phyloP scores from a whole-genome alignment of 2,888 invertebrate genomes.

The Sesia bembeciformis region DNA sequence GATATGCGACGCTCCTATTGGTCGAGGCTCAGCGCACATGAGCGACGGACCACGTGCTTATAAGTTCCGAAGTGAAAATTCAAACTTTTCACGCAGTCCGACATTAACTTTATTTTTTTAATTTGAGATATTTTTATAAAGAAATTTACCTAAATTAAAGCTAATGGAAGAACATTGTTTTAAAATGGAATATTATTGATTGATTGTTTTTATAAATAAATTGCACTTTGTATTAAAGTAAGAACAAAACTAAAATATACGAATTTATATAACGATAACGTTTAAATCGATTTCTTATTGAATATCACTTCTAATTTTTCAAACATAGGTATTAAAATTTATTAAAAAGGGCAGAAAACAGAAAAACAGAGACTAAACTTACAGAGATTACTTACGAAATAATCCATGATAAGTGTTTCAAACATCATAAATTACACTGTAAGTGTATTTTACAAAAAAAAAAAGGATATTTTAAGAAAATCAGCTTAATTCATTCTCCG shows the following conservation, averaged over 20 bases:
- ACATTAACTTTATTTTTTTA: neutral
- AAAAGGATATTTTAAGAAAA: neutral
- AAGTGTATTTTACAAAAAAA: neutral
- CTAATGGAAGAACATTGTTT: too few species aligned
- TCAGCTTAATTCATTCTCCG: too few species aligned
- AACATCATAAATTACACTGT: neutral
- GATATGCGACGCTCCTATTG: conserved; percentile 59
- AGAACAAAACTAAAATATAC: too few species aligned
- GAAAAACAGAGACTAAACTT: too few species aligned
- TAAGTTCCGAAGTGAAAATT: conserved; percentile 55
- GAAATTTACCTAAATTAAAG: neutral
- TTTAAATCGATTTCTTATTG: too few species aligned
- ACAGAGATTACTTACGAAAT: neutral
- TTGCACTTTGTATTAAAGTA: too few species aligned
- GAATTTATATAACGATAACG: too few species aligned
- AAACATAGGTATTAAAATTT: too few species aligned
- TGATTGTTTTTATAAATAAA: too few species aligned
- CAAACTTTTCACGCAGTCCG: neutral
- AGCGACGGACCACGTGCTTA: conserved; percentile 69
- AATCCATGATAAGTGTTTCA: neutral
- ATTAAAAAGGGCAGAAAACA: too few species aligned
- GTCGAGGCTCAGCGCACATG: conserved; percentile 50
- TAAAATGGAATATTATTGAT: too few species aligned
- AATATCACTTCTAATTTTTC: too few species aligned
- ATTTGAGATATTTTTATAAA: neutral